Evolutionary conservation across 2,888 invertebrate species (phyloP), one percentile per base, ranked within the genome.

Genomic region (Limnephilus lunatus): DNA sequence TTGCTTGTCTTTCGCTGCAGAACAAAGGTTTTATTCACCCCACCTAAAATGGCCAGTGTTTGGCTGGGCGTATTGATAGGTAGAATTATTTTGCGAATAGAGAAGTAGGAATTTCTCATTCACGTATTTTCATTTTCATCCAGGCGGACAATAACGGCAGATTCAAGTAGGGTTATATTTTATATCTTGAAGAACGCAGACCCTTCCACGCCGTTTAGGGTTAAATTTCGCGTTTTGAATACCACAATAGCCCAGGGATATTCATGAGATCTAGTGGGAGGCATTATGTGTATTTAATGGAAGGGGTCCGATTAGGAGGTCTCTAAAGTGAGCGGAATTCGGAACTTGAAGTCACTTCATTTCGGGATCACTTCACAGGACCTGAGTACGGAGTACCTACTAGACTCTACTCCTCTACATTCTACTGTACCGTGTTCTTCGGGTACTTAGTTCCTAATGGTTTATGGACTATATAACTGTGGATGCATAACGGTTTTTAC

Each of bases 251-350:
- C 68, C 68, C 68, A 68, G 68, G 68, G 68, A 68, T 68, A 68
- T 68, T 68, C 68, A 68, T 68, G 68, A 25, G 68, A 68, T 68
- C 68, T 68, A n/a, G 25, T 68, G 68, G 68, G 68, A 68, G 68
- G 68, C n/a, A 68, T 68, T 25, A 68, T 68, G 68, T 68, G 68
- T 68, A 68, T 68, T 68, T 68, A 68, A 68, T 68, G 68, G 68
- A 11, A 68, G 68, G 68, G 68, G 68, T 68, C 68, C 68, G 68
- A 68, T 68, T 68, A 68, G 68, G 19, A 68, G 68, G 68, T 68
- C 68, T 68, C 68, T 68, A 68, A 82, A 82, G 32, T 82, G 82
- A 82, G 32, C 32, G 82, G 82, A 32, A 82, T 82, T 82, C 82
- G 31, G 19, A 82, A 82, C 82, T 32, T 82, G 82, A 82, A 32